Evolutionary conservation across 2,113 vertebrate species (phyloP).

Genomic region (Chascanopsetta lugubris): DNA sequence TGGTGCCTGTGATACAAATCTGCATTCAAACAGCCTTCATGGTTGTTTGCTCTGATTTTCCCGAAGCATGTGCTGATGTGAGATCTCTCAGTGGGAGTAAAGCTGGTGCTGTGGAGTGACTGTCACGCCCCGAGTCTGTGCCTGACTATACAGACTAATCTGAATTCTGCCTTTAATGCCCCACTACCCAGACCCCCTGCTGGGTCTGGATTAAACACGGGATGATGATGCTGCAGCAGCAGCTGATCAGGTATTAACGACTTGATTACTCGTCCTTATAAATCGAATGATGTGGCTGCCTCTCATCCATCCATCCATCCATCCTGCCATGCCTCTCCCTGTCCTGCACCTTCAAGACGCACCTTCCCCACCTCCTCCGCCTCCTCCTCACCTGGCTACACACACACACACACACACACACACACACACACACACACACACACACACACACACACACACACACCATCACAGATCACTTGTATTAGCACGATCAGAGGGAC

Average conservation of each 20-base stretch:
- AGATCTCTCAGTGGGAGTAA: constrained; percentile 26
- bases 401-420: constrained; percentile 21
- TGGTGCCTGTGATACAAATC: not conserved
- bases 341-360: constrained; percentile 55
- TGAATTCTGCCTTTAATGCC: constrained; percentile 41
- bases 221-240: constrained; percentile 49
- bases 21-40: not conserved
- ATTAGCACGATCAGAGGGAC: constrained; percentile 37
- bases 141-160: constrained; percentile 21
- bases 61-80: constrained; percentile 5
- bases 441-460: constrained; percentile 12
- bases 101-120: constrained; percentile 42
- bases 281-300: constrained; percentile 11
- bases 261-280: not conserved
- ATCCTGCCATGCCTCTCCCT: constrained; percentile 60
- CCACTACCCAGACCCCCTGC: constrained; percentile 3
- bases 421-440: constrained; percentile 8
- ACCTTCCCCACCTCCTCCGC: constrained; percentile 57
- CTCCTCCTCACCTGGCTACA: constrained; percentile 64
- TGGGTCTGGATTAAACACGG: not conserved
- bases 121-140: constrained; percentile 72
- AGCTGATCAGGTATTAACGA: constrained; percentile 22
- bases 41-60: not conserved
- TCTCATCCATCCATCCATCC: constrained; percentile 38
- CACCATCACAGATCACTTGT: not conserved